Conservation (phyloP, 2,888 invertebrate genomes). For the Drosophila austrosaltans region DNA sequence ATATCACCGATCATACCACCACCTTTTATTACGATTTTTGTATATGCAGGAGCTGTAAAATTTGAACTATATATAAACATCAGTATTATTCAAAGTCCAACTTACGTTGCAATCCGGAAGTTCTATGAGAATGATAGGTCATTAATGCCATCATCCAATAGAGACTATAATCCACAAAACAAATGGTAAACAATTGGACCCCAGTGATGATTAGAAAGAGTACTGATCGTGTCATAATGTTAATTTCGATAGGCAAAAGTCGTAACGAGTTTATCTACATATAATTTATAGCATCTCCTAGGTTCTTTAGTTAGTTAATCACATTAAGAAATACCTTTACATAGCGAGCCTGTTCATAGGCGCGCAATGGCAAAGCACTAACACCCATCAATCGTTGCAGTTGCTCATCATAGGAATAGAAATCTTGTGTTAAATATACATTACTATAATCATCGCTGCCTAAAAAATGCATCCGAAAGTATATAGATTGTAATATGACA, state of each 20-base stretch:
- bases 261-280: slow-evolving; percentile 72
- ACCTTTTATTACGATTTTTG: slow-evolving; percentile 86
- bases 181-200: slow-evolving; percentile 89
- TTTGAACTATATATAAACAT: too few species aligned
- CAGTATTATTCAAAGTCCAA: too few species aligned
- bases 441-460: slow-evolving; percentile 89
- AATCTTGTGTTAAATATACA: slow-evolving; percentile 87
- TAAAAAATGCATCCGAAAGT: slow-evolving; percentile 89
- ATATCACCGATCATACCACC: slow-evolving; percentile 88
- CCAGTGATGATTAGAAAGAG: slow-evolving; percentile 87
- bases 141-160: slow-evolving; percentile 88
- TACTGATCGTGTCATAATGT: slow-evolving; percentile 55
- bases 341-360: slow-evolving; percentile 86
- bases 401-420: slow-evolving; percentile 86
- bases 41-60: slow-evolving; percentile 83
- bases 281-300: background rate
- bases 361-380: slow-evolving; percentile 88
- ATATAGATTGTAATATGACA: slow-evolving; percentile 84
- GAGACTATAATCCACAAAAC: slow-evolving; percentile 90
- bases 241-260: slow-evolving; percentile 70
- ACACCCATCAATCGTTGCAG: slow-evolving; percentile 86
- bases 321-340: slow-evolving; percentile 84
- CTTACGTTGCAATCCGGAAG: slow-evolving; percentile 82
- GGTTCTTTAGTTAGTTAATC: too few species aligned
- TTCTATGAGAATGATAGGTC: slow-evolving; percentile 84